These are phyloP conservation scores for Prunella fulvescens DNA, from an alignment of 2,113 vertebrate species.

Conservation along the genomic window DNA sequence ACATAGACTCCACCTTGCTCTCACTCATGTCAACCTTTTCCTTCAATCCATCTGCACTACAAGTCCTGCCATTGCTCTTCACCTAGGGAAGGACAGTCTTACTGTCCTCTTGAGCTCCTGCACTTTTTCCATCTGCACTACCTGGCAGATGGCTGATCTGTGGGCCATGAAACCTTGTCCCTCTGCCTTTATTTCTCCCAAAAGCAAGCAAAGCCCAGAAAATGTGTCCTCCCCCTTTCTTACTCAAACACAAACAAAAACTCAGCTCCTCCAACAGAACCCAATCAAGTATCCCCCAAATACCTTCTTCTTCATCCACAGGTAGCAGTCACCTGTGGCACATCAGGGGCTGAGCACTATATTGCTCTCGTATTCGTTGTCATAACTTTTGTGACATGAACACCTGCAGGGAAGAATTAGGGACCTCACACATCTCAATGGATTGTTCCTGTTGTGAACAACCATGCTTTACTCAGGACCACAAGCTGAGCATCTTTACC, in stretches of 20 bases:
- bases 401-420: not conserved
- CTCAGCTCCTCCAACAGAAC: not conserved
- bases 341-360: not conserved
- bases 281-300: not conserved
- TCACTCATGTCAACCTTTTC: not conserved
- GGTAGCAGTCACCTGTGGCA: not conserved
- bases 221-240: not conserved
- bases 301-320: not conserved
- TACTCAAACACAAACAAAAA: not conserved
- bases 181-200: rapidly evolving
- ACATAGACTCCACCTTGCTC: not conserved
- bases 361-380: not conserved
- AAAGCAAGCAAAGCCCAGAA: not conserved
- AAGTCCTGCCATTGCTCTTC: not conserved
- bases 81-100: not conserved
- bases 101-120: not conserved
- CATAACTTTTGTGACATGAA: not conserved
- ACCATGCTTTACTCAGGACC: not conserved
- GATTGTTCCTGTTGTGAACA: not conserved
- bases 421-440: rapidly evolving
- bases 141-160: not conserved
- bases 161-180: not conserved
- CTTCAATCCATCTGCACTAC: not conserved
- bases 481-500: not conserved
- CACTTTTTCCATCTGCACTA: not conserved